Evolutionary conservation across 1,140 invertebrate genomes (phyloP), one percentile per base, ranked within the genome.

Genomic region (Meloidogyne floridensis): DNA sequence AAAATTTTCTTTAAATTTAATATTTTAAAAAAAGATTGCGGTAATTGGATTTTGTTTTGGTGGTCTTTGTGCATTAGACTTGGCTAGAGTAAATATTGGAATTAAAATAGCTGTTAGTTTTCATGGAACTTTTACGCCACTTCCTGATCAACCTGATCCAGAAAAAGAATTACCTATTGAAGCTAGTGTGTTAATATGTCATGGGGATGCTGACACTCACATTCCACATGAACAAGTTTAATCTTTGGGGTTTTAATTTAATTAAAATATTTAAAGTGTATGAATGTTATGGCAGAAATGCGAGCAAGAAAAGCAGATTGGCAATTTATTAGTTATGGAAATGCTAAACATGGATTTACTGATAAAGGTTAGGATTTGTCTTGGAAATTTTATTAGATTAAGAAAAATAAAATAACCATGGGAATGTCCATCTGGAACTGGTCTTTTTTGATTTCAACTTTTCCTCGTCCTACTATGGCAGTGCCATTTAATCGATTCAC

Each of bases 11-110:
- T 82, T 2, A 84, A 83, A 42, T 82, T 20, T 15, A 20, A 85
- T 10, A 18, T 77, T 80, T 7, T 8, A 6, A 51, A 43, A 77
- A 84, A 71, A 87, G 81, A 84, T 88, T 15, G 87, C 75, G 5
- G 80, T 83, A 20, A 89, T 89, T 53, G 87, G 87, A 10, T 88
- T 82, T 53, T 88, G 87, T 80, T 89, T 88, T 76, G 87, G 87
- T 15, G 87, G 87, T 3, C 74, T 86, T n/a, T 88, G 87, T 75
- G 87, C 84, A 11, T 65, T 88, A 53, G 87, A 88, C 69, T 65
- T 88, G 69, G 85, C 85, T 10, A 71, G 87, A 43, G 82, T 80
- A 42, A 87, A 88, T 75, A 70, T 85, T 10, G 87, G 73, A 11
- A 53, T 88, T 43, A 72, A 74, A 20, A 85, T 76, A 13, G 87